Base-by-base conservation (phyloP, 2,113 vertebrate genomes). In the Lophius piscatorius region DNA sequence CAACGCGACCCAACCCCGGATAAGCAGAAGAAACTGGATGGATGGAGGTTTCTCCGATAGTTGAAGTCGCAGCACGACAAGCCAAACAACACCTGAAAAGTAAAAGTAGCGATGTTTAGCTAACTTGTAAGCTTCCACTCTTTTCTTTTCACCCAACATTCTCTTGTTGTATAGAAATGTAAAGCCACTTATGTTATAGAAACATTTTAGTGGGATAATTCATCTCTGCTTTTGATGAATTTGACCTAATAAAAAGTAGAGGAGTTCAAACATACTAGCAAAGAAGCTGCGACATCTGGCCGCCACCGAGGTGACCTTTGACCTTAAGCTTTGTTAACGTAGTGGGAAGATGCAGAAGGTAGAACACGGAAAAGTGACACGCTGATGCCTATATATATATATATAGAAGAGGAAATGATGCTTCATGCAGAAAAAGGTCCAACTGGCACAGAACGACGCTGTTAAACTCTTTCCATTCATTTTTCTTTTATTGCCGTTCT, bases 61-160 rank as follows among this genome's bases (percentile, higher is more conserved):
- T n/a, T n/a, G n/a, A n/a, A n/a, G n/a, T n/a, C n/a, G n/a, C n/a
- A n/a, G n/a, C n/a, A n/a, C n/a, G n/a, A n/a, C n/a, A n/a, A n/a
- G n/a, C 50, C 29, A 24, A 63, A 63, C 28, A 62, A 51, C 79
- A 74, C 56, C 63, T 60, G 73, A 21, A 40, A 16, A 40, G 66
- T 49, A 64, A 69, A n/a, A n/a, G n/a, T n/a, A n/a, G n/a, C n/a
- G n/a, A n/a, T n/a, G n/a, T n/a, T n/a, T n/a, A n/a, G n/a, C n/a
- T n/a, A n/a, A n/a, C n/a, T n/a, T n/a, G 38, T 14, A 65, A 20
- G 14, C 33, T 42, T 22, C 29, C 18, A 2, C 1, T 39, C 2
- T 26, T 16, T 40, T 57, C 47, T 31, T 56, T 38, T 31, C 11
- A 10, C 29, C 29, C 11, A 10, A 31, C 29, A 7, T 31, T 10